phyloP scores from a whole-genome alignment of 2,888 invertebrate genomes.

The Sussaba pulchella region DNA sequence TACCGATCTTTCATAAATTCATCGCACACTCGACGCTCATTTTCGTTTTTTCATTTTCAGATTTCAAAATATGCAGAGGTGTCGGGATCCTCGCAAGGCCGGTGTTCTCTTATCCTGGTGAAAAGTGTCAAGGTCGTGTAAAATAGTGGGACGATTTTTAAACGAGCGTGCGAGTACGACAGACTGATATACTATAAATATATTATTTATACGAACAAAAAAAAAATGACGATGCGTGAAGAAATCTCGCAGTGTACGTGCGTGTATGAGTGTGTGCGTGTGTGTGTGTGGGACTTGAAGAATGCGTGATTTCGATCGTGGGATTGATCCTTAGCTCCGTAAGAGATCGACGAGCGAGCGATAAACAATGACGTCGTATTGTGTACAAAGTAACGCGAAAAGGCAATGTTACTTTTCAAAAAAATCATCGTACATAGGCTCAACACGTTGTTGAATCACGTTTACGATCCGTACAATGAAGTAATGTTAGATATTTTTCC shows the following conservation, averaged over 20 bases:
- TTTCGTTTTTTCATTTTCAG: conserved; percentile 3
- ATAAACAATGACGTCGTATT: conserved; percentile 25
- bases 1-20: no score
- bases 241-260: conserved; percentile 9
- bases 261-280: conserved; percentile 6
- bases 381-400: conserved; percentile 46
- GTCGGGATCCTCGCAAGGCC: conserved; percentile 31
- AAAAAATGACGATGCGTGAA: conserved; percentile 21
- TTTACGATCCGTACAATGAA: conserved; percentile 28
- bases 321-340: conserved; percentile 24
- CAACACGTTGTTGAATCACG: conserved; percentile 6
- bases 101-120: conserved; percentile 32
- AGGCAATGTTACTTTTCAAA: conserved; percentile 41
- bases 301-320: conserved; percentile 2
- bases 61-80: conserved; percentile 24
- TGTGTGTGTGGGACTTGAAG: conserved; percentile 28
- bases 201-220: conserved; percentile 60
- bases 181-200: conserved; percentile 68
- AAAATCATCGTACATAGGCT: conserved; percentile 28
- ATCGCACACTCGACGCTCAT: no score
- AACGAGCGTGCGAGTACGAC: conserved; percentile 57
- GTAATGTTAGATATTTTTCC: conserved; percentile 59
- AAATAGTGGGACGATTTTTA: conserved; percentile 61
- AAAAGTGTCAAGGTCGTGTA: conserved; percentile 54
- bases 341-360: conserved; percentile 4